Conservation (phyloP, 2,113 vertebrate species). For the Odobenus rosmarus region DNA sequence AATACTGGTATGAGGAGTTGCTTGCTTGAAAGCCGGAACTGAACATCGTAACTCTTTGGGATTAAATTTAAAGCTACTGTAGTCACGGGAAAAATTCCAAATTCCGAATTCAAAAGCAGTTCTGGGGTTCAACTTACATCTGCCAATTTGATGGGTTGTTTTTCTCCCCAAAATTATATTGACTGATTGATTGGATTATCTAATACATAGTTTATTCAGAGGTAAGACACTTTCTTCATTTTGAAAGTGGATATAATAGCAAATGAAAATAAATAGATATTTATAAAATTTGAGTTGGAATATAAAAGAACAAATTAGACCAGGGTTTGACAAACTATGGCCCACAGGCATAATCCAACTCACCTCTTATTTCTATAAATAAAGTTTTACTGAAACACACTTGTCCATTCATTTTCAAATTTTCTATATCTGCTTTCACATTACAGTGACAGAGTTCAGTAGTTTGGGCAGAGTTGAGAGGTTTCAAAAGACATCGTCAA, state of each 20-base stretch:
- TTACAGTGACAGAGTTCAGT: neutral
- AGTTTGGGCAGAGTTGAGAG: neutral
- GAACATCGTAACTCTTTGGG: neutral
- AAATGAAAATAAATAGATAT: neutral
- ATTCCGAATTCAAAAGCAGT: neutral
- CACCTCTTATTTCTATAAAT: neutral
- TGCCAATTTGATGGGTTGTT: neutral
- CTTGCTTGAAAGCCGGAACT: neutral
- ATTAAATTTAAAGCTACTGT: neutral
- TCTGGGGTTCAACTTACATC: neutral
- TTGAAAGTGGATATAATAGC: neutral
- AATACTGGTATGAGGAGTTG: neutral
- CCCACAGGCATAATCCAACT: neutral
- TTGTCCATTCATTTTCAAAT: neutral
- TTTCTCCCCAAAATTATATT: neutral
- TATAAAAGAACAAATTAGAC: neutral
- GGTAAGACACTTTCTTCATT: neutral
- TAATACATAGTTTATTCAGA: neutral
- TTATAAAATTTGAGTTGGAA: neutral
- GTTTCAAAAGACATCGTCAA: neutral
- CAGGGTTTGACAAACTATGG: neutral
- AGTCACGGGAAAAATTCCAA: neutral
- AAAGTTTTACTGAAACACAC: neutral
- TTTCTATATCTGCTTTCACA: neutral
- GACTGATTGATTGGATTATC: neutral